Base-by-base conservation (phyloP, 2,797 vertebrate species). In the Lateolabrax maculatus region DNA sequence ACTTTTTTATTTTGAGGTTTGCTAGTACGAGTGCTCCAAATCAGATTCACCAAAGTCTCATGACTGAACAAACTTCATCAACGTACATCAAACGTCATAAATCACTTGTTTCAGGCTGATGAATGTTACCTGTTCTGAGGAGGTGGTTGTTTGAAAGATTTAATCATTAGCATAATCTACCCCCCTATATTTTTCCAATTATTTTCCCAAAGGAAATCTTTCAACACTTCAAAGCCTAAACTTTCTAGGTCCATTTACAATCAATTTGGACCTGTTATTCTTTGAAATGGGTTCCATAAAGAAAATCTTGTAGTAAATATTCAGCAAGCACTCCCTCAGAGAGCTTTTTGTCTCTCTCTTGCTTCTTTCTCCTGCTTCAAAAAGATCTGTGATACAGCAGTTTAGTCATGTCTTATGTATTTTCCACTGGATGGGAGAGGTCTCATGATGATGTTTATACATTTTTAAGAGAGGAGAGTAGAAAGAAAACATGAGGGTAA, bases 261-360 rank as follows among this genome's bases (percentile, higher is more conserved):
- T 55, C 69, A 77, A 10, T 79, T 58, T 72, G 65, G 41, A 66
- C 57, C 57, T 16, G 43, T 84, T 77, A 66, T 61, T 36, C 52
- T 78, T 73, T 72, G 31, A 79, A 76, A 81, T 11, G 19, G 21
- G n/a, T 75, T 75, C 49, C 51, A 51, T 73, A 65, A 82, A 71
- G 31, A 39, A 84, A 53, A 70, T 78, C 69, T 49, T 66, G 16
- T 3, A 79, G 62, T 73, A 79, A 73, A 74, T 77, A 64, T 71
- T 79, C 56, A 70, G 48, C 9, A 25, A 78, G 56, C 43, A 19
- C 62, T 74, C 34, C 31, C 44, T 23, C 6, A 34, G 21, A 62
- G 53, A 77, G 43, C 62, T 75, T 18, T 75, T 71, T 72, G 62
- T 60, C 48, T 25, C 48, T 64, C 34, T 51, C 67, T 66, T 52